Evolutionary conservation across 2,113 vertebrate species (phyloP).

Genomic region (Arothron firmamentum): DNA sequence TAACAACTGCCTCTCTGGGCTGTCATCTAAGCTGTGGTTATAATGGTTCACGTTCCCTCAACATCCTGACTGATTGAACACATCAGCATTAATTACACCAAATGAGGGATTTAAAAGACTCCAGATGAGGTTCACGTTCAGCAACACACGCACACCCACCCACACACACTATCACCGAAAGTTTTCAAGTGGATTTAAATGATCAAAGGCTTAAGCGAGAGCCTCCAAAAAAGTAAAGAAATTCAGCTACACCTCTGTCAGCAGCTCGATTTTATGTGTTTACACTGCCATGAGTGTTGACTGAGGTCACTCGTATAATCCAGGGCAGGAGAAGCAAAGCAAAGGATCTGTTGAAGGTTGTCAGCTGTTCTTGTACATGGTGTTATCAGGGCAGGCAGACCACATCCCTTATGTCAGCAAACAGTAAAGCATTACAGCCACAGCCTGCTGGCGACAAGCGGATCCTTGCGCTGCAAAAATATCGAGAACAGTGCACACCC

Average conservation of each 20-base stretch:
- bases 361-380: constrained; percentile 49
- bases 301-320: constrained; percentile 29
- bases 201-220: too few relatives aligned
- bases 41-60: too few relatives aligned
- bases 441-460: not conserved
- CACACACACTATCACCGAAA: not conserved
- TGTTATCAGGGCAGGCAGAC: constrained; percentile 38
- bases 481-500: not conserved
- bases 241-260: constrained; percentile 37
- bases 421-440: constrained; percentile 7
- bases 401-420: constrained; percentile 41
- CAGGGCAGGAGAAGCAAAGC: constrained; percentile 9
- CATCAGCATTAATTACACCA: too few relatives aligned
- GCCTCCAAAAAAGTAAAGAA: constrained; percentile 23
- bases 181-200: not conserved
- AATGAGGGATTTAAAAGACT: too few relatives aligned
- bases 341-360: constrained; percentile 6
- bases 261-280: constrained; percentile 38
- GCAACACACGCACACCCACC: not conserved
- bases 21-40: not conserved
- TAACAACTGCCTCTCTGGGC: constrained; percentile 28
- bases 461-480: not conserved
- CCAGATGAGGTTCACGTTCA: too few relatives aligned
- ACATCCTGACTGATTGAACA: too few relatives aligned
- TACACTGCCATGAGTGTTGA: constrained; percentile 48